phyloP scores from a whole-genome alignment of 2,888 invertebrate species.

The Thera obeliscata region DNA sequence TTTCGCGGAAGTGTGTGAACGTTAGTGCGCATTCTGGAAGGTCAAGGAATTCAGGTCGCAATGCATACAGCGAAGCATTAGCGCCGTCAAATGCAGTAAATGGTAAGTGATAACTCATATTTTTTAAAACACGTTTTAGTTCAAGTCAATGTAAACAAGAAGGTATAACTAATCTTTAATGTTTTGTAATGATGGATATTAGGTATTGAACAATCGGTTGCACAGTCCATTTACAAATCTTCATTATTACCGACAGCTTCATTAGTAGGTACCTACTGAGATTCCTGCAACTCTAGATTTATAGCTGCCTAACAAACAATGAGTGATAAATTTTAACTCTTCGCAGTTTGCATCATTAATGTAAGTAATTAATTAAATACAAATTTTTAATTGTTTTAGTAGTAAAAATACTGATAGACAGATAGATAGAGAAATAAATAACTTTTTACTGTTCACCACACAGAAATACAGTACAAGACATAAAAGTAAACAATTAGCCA shows the following conservation, averaged over 20 bases:
- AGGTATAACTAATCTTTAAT: constrained; percentile 8
- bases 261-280: neutral
- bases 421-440: too few species aligned
- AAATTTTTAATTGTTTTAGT: neutral
- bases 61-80: constrained; percentile 46
- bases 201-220: constrained; percentile 19
- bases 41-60: constrained; percentile 58
- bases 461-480: too few species aligned
- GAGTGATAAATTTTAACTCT: constrained; percentile 7
- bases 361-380: neutral
- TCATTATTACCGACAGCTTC: neutral
- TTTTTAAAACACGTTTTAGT: constrained; percentile 40
- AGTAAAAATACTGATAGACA: neutral
- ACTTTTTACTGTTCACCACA: too few species aligned
- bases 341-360: neutral
- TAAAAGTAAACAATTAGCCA: too few species aligned
- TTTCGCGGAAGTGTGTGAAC: constrained; percentile 57
- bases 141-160: constrained; percentile 30
- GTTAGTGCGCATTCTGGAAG: constrained; percentile 58
- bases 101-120: constrained; percentile 51
- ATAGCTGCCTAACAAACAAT: constrained; percentile 8
- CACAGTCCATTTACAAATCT: constrained; percentile 2
- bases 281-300: constrained; percentile 2
- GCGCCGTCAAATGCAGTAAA: constrained; percentile 41
- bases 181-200: constrained; percentile 17